A percentile compares a stretch with the other conserved stretches of the same genome.
phyloP scores from a whole-genome alignment of 2,888 invertebrate genomes.

The Phymatocera aterrima region DNA sequence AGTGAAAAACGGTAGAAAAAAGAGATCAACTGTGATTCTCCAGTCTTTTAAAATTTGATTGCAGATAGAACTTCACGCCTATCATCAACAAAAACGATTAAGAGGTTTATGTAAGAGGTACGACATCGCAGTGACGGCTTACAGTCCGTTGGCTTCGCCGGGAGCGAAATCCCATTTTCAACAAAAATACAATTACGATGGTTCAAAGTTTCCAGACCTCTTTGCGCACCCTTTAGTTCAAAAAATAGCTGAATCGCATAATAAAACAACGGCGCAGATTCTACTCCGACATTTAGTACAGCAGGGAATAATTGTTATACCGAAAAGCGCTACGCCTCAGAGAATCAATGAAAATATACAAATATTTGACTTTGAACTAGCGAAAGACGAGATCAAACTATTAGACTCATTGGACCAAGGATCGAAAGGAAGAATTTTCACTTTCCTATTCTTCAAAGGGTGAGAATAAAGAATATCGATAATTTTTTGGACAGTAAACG shows the following conservation, averaged over 20 bases:
- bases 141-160: constrained; percentile 85
- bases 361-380: constrained; percentile 81
- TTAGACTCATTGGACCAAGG: constrained; percentile 80
- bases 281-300: constrained; percentile 83
- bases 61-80: constrained; percentile 85
- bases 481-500: background rate
- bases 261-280: constrained; percentile 83
- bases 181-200: constrained; percentile 79
- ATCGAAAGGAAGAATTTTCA: constrained; percentile 81
- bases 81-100: constrained; percentile 84
- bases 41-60: background rate
- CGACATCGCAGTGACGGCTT: constrained; percentile 82
- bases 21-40: too few relatives aligned
- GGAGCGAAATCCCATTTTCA: constrained; percentile 81
- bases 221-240: constrained; percentile 79
- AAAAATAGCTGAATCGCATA: constrained; percentile 78
- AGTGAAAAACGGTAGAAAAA: background rate
- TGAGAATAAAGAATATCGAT: constrained; percentile 53
- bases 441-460: constrained; percentile 77
- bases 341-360: constrained; percentile 84
- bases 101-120: constrained; percentile 79
- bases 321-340: constrained; percentile 85
- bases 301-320: constrained; percentile 83
- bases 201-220: constrained; percentile 79
- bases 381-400: constrained; percentile 76